Base-by-base conservation (phyloP, 2,888 invertebrate species). In the Tricholauxania praeusta region DNA sequence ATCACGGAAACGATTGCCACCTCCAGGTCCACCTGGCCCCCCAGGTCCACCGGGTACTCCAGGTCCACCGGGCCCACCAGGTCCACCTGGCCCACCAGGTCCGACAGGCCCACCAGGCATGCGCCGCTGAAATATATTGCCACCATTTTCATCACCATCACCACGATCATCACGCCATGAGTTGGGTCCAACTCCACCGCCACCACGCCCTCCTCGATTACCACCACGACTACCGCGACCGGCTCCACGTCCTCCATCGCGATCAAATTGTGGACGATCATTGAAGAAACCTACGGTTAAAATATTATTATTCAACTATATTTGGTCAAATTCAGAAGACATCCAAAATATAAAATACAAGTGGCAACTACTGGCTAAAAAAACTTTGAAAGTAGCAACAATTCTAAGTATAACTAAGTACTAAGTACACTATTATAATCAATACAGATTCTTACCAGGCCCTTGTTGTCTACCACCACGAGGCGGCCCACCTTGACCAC, bases 121-220 rank as follows among this genome's bases (percentile, higher is more conserved):
- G 49, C 82, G 79, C 22, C 82, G 77, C 72, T 85, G 82, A 71
- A 84, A 84, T 15, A 62, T 72, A 64, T 84, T 75, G 62, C 80
- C 81, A 39, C 76, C 74, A 80, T 77, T 76, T 12, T 79, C 84
- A 10, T 78, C 81, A 52, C 85, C 87, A 70, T 82, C 86, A 76
- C 82, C 87, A 72, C 83, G 86, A 74, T 83, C 87, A 77, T 82
- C 87, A 72, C 83, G 86, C 76, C 88, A 86, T 74, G 87, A 86
- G 47, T 80, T 80, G 22, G 17, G 68, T 47, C 65, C 72, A 17
- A n/a, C n/a, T n/a, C 73, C 74, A 4, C 75, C 80, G 75, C 82
- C 81, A 1, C 80, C 76, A 10, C 79, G 74, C 14, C 72, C 72
- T 66, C 80, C 78, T 15, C 78, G 74, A 12, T 78, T 75, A 14